A percentile compares a stretch with the other conserved stretches of the same genome.
phyloP scores from a whole-genome alignment of 2,888 invertebrate genomes.

The Oxycera nigricornis region DNA sequence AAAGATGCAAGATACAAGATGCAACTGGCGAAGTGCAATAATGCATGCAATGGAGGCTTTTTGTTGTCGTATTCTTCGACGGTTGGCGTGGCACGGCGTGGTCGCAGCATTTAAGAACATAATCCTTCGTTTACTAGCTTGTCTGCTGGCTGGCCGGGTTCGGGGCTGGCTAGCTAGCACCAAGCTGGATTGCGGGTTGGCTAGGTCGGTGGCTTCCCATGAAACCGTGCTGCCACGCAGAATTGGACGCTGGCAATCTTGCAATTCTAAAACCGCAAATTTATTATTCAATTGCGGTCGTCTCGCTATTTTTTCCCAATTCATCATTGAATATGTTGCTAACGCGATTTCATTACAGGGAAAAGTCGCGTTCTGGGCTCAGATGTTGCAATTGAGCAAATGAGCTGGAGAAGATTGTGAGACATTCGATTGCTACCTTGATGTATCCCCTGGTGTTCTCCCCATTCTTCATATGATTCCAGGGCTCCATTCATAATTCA shows the following conservation, averaged over 20 bases:
- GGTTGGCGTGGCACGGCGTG: neutral
- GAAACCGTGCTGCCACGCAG: neutral
- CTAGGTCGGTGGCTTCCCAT: slow-evolving; percentile 11
- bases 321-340: no score
- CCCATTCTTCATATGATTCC: no score
- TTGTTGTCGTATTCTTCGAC: slow-evolving; percentile 6
- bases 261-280: slow-evolving; percentile 19
- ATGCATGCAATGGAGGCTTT: slow-evolving; percentile 9
- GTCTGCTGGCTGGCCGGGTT: neutral
- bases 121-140: slow-evolving; percentile 13
- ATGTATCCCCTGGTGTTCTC: no score
- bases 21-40: neutral
- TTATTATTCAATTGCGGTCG: slow-evolving; percentile 39
- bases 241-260: neutral
- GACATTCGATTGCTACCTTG: no score
- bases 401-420: no score
- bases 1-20: neutral
- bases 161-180: neutral
- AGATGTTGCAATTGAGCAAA: no score
- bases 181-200: neutral
- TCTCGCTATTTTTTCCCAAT: no score
- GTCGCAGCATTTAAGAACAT: slow-evolving; percentile 26
- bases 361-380: no score
- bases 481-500: no score
- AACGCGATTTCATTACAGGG: no score